These are phyloP conservation scores for Macrostomum lignano DNA, from an alignment of 1,140 invertebrate genomes.

Conservation along the genomic window DNA sequence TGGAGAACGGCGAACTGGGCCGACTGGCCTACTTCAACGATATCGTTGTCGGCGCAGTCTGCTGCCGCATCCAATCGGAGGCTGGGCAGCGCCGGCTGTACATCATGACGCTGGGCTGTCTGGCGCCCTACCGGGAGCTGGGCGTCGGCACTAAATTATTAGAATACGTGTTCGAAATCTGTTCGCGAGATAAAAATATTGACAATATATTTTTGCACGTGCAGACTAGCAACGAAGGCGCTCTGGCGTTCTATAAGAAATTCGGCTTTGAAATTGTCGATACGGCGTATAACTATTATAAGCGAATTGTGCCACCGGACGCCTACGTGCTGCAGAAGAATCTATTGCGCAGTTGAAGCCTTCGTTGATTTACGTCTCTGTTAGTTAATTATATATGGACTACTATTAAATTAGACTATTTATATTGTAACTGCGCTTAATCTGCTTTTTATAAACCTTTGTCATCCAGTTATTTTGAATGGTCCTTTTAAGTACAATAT, in stretches of 20 bases:
- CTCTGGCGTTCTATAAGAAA: conserved; percentile 93
- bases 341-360: no score
- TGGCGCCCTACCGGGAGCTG: conserved; percentile 64
- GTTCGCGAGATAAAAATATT: conserved; percentile 76
- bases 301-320: conserved; percentile 86
- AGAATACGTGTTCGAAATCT: conserved; percentile 78
- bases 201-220: conserved; percentile 39
- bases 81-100: conserved; percentile 38
- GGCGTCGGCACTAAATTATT: conserved; percentile 50
- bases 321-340: conserved; percentile 81
- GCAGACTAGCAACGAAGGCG: conserved; percentile 87
- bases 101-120: conserved; percentile 92
- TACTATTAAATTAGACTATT: no score
- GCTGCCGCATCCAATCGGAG: conserved; percentile 66
- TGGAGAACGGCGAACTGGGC: conserved; percentile 67
- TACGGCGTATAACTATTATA: conserved; percentile 91
- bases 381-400: no score
- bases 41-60: conserved; percentile 88
- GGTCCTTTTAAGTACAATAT: no score
- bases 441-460: no score
- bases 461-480: no score
- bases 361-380: no score
- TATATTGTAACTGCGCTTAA: no score
- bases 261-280: conserved; percentile 95
- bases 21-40: conserved; percentile 98